These are phyloP conservation scores for Rhyacichthys aspro DNA, from an alignment of 2,797 vertebrate genomes.

Conservation along the genomic window DNA sequence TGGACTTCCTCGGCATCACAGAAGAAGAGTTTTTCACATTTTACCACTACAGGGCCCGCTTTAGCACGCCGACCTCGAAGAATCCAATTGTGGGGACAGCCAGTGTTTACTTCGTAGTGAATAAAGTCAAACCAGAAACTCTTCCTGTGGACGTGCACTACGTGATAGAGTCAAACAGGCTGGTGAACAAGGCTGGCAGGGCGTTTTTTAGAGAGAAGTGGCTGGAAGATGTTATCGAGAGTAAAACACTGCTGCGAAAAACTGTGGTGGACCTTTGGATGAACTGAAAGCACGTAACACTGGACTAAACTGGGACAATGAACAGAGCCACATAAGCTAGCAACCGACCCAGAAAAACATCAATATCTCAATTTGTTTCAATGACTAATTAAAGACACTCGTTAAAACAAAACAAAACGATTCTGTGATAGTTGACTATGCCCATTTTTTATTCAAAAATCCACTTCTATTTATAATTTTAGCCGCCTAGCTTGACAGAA, in stretches of 20 bases:
- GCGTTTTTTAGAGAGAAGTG: slow-evolving; percentile 72
- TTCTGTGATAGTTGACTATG: background rate
- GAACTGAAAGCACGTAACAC: too few species aligned
- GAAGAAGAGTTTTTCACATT: slow-evolving; percentile 72
- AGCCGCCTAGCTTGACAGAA: background rate
- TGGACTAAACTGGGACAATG: background rate
- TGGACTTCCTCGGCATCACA: slow-evolving; percentile 74
- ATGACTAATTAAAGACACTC: background rate
- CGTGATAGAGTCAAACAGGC: slow-evolving; percentile 65
- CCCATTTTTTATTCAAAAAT: background rate
- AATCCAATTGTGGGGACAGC: slow-evolving; percentile 80
- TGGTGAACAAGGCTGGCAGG: slow-evolving; percentile 62
- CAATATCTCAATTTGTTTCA: background rate
- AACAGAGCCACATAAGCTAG: background rate
- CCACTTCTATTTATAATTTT: too few species aligned
- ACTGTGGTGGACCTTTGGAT: slow-evolving; percentile 41
- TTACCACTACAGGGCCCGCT: slow-evolving; percentile 84
- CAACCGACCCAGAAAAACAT: background rate
- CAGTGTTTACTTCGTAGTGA: slow-evolving; percentile 78
- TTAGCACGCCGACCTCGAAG: slow-evolving; percentile 80
- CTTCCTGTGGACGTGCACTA: slow-evolving; percentile 71
- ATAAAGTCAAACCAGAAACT: slow-evolving; percentile 66
- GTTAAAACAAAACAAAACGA: background rate
- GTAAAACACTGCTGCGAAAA: slow-evolving; percentile 61
- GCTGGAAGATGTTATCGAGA: slow-evolving; percentile 76